Base-by-base conservation (phyloP, 2,113 vertebrate genomes). In the Alethe castanea region DNA sequence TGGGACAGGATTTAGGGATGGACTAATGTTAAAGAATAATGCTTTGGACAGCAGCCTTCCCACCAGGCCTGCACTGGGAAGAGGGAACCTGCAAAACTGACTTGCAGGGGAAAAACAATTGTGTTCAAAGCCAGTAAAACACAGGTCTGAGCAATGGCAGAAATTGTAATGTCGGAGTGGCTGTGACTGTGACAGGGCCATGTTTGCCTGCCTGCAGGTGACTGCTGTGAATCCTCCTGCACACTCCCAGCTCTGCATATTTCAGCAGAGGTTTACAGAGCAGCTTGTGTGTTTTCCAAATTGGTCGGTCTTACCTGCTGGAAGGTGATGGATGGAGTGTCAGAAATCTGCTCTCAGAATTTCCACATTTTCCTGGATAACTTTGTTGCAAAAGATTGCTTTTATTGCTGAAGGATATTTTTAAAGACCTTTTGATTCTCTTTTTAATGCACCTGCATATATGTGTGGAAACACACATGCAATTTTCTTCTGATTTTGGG, bases 1-100 rank as follows among this genome's bases (percentile, higher is more conserved):
- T 81, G 50, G 71, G 50, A 19, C 6, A 42, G 35, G 28, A 33
- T 48, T 79, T 72, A 42, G 57, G n/a, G 62, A 40, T 24, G 25
- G 25, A 18, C 0, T 0, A 29, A 36, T 0, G 2, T 50, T 26
- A 25, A 73, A 23, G 26, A 62, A 48, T 15, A 35, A 20, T 33
- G 25, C 44, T 36, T 77, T 71, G 22, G 79, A 20, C 45, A 70
- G 72, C 36, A 69, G 47, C 64, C 33, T 67, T 60, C 36, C 70
- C 52, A 31, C 19, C 42, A 25, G 50, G 45, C 66, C 65, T 64
- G 72, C 18, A 31, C 17, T 24, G 20, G 36, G 45, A 38, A 18
- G 2, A 18, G 1, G 1, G 14, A 40, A 47, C 47, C 54, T 69
- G 35, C 42, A 35, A 35, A 18, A 5, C 9, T 38, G 38, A 45